Conservation (phyloP, 2,888 invertebrate species). For the Mythimna pallens region DNA sequence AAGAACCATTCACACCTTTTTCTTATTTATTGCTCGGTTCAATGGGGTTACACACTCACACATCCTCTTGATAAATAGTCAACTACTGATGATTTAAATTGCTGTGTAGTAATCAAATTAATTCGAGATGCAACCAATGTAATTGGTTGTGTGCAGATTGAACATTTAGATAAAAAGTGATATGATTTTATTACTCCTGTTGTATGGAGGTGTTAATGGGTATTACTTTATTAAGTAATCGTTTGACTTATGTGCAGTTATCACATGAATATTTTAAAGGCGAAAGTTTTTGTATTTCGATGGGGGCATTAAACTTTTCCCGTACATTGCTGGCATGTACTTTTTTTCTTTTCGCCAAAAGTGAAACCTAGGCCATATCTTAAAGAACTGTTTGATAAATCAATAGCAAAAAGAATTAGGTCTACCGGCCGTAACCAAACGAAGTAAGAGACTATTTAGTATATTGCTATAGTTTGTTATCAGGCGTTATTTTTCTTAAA, state of each 20-base stretch:
- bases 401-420: too few relatives aligned
- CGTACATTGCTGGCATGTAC: too few relatives aligned
- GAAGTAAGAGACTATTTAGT: too few relatives aligned
- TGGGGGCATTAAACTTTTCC: too few relatives aligned
- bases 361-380: too few relatives aligned
- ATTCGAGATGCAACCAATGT: conserved; percentile 34
- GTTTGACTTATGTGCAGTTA: neutral
- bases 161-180: conserved; percentile 40
- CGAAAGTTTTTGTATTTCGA: too few relatives aligned
- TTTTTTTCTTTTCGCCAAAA: too few relatives aligned
- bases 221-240: conserved; percentile 37
- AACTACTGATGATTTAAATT: conserved; percentile 39
- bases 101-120: conserved; percentile 51
- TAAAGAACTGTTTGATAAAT: too few relatives aligned
- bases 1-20: conserved; percentile 36
- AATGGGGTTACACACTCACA: conserved; percentile 21
- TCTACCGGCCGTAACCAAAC: too few relatives aligned
- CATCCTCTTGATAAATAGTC: conserved; percentile 18
- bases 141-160: conserved; percentile 47
- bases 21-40: conserved; percentile 33
- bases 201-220: conserved; percentile 18
- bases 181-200: conserved; percentile 29
- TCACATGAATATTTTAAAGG: neutral
- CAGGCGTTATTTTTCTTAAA: too few relatives aligned
- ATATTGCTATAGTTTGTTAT: too few relatives aligned